phyloP scores from a whole-genome alignment of 2,113 vertebrate genomes.

The Stigmatopora argus region DNA sequence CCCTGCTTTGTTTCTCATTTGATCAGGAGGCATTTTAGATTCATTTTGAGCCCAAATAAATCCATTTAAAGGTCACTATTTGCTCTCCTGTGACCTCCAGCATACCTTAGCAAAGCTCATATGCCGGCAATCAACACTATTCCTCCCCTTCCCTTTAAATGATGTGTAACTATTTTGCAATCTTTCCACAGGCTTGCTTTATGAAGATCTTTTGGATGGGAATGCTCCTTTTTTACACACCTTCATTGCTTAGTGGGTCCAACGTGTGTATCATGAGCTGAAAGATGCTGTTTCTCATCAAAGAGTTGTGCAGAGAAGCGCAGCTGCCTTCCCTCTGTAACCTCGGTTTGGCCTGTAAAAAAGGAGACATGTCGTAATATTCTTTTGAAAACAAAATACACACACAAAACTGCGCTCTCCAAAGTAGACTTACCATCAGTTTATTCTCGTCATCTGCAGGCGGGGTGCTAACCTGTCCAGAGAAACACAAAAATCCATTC shows the following conservation, averaged over 20 bases:
- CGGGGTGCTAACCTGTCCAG: conserved; percentile 31
- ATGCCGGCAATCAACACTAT: no score
- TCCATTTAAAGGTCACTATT: no score
- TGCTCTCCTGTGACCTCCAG: no score
- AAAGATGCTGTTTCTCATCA: conserved; percentile 76
- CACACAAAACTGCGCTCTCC: background rate
- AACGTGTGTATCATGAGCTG: conserved; percentile 76
- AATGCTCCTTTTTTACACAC: conserved; percentile 26
- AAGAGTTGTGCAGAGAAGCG: conserved; percentile 70
- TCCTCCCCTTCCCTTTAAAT: no score
- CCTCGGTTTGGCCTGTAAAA: conserved; percentile 62
- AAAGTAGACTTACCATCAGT: conserved; percentile 53
- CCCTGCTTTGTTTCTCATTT: no score
- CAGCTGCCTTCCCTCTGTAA: conserved; percentile 73
- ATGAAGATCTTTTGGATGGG: no score
- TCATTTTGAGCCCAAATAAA: no score
- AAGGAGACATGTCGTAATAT: background rate
- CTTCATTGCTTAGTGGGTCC: conserved; percentile 67
- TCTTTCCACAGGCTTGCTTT: no score
- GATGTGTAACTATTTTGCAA: no score
- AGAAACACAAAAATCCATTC: conserved; percentile 7
- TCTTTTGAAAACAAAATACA: background rate
- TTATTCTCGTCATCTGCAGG: conserved; percentile 62
- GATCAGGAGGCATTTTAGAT: no score
- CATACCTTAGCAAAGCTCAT: no score